Percentiles rank a stretch among this genome's conserved stretches.
Evolutionary conservation across 2,888 invertebrate species (phyloP).

Genomic region (Mythimna lalbum): DNA sequence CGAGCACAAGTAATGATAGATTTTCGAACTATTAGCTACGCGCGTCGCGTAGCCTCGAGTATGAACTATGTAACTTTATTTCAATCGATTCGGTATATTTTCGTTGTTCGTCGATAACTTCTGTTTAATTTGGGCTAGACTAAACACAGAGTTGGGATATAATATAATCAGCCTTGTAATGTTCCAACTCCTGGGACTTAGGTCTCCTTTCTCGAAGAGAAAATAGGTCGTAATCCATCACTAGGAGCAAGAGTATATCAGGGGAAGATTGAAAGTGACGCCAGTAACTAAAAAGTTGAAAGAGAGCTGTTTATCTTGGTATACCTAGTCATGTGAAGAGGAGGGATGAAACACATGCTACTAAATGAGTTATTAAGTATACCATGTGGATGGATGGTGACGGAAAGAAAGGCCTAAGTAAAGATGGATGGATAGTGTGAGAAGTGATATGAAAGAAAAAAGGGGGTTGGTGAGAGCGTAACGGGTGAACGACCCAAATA

Average conservation of each 20-base stretch:
- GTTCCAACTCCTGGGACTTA: background rate
- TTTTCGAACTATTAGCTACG: slow-evolving; percentile 25
- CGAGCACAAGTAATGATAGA: slow-evolving; percentile 42
- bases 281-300: too few relatives aligned
- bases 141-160: background rate
- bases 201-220: background rate
- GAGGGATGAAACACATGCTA: too few relatives aligned
- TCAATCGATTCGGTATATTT: slow-evolving; percentile 9
- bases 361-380: too few relatives aligned
- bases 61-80: slow-evolving; percentile 14
- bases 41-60: background rate
- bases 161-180: background rate
- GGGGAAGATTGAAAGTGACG: too few relatives aligned
- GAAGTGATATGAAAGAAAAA: too few relatives aligned
- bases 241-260: background rate
- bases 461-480: too few relatives aligned
- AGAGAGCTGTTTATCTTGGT: too few relatives aligned
- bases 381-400: too few relatives aligned
- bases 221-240: background rate
- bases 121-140: background rate
- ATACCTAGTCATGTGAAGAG: too few relatives aligned
- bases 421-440: too few relatives aligned
- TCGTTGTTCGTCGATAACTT: background rate
- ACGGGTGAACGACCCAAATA: too few relatives aligned
- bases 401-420: too few relatives aligned